Base-by-base conservation (phyloP, 2,113 vertebrate species). In the Mustela nigripes region DNA sequence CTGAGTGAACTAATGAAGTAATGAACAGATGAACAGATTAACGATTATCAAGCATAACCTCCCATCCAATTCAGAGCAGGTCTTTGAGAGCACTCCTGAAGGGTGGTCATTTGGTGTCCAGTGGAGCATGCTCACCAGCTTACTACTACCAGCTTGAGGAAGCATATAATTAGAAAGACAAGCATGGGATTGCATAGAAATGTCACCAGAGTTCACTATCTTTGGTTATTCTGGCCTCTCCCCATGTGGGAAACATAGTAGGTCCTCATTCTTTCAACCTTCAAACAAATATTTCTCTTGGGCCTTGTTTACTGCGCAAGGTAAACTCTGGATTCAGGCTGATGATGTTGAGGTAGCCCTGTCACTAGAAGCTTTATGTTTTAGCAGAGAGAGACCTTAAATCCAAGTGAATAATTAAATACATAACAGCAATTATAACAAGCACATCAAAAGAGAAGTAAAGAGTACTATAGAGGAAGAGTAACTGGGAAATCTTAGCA, bases 41-140 rank as follows among this genome's bases (percentile, higher is more conserved):
- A 73, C 4, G 26, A 69, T 16, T 14, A 50, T 33, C 36, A 74
- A 3, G 19, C 4, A 0, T n/a, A 12, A 63, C 58, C 60, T 85
- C 14, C 26, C 22, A 2, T 28, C 56, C 33, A 24, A 28, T 9
- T 19, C 65, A 39, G 39, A 39, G 28, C 48, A n/a, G 11, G 18
- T 63, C 60, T 60, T 76, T 58, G 4, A 86, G 42, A 58, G 22
- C 15, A 8, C 1, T 45, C 24, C 7, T 16, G 56, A 73, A 83
- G 53, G 80, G 24, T 6, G 11, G 9, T 0, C 48, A 11, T 9
- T 85, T 8, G 28, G 7, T 0, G 0, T 80, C 28, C 31, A 5
- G 0, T 0, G 1, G 24, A 5, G 18, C 3, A 4, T 19, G 6
- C 39, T 78, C 24, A 24, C 58, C 36, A 53, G 7, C 65, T 82